Evolutionary conservation across 2,888 invertebrate genomes (phyloP).

Genomic region (Pristionchus japonicus): DNA sequence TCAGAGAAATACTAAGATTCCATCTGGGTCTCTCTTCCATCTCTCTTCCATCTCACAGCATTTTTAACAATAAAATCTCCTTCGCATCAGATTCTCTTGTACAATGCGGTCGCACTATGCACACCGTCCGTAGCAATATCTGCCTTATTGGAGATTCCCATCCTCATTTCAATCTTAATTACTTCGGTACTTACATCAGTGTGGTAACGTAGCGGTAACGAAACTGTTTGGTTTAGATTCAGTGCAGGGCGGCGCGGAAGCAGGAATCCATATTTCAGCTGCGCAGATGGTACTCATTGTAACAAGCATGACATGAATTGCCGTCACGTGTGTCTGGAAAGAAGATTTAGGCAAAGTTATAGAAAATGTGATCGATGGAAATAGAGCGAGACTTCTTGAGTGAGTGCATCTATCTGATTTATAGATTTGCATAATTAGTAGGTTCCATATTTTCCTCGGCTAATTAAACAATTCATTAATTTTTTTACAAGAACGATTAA

Average conservation of each 20-base stretch:
- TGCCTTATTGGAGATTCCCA: slow-evolving; percentile 77
- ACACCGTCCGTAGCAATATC: slow-evolving; percentile 87
- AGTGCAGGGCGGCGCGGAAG: slow-evolving; percentile 78
- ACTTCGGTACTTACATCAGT: slow-evolving; percentile 77
- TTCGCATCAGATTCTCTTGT: slow-evolving; percentile 76
- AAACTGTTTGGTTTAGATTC: too few species aligned
- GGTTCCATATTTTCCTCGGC: too few species aligned
- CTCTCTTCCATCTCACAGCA: too few species aligned
- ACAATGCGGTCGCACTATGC: slow-evolving; percentile 87
- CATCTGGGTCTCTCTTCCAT: too few species aligned
- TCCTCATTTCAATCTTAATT: slow-evolving; percentile 70
- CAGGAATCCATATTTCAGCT: slow-evolving; percentile 78
- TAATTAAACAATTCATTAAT: too few species aligned
- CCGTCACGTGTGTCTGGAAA: slow-evolving; percentile 75
- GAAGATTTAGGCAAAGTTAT: slow-evolving; percentile 65
- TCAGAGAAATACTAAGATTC: too few species aligned
- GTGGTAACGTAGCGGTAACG: slow-evolving; percentile 72
- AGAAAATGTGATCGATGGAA: slow-evolving; percentile 52
- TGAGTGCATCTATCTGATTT: too few species aligned
- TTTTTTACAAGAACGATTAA: too few species aligned
- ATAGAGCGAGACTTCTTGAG: slow-evolving; percentile 62
- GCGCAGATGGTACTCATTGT: slow-evolving; percentile 77
- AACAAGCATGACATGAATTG: slow-evolving; percentile 75
- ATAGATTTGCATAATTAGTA: too few species aligned
- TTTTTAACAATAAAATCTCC: too few species aligned